Base-by-base conservation (phyloP, 2,797 vertebrate species). In the Xerus rutilus region DNA sequence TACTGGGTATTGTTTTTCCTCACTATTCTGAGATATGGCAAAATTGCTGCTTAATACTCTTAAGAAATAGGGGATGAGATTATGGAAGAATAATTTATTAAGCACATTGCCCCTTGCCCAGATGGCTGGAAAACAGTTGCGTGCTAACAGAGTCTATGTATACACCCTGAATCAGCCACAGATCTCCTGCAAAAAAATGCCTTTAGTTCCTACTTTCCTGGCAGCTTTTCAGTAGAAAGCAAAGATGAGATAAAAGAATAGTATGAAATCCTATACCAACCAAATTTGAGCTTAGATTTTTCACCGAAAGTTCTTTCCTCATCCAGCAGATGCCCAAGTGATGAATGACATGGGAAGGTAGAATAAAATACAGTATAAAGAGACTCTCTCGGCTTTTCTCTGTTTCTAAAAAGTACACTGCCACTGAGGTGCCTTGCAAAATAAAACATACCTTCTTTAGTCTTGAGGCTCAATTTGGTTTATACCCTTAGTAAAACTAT, bases 401-500 rank as follows among this genome's bases (percentile, higher is more conserved):
- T 14, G 21, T 65, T 95, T 89, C 74, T 81, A 84, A 65, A 82
- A 86, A 65, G 76, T 4, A 5, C 45, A 64, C 25, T 12, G 25
- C 74, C 1, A 0, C 83, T 64, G 83, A 88, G 62, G 54, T 83
- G 65, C 89, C 96, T 95, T 74, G 74, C 18, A 74, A 93, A 88
- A 82, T 54, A 74, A 92, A 96, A 65, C n/a, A 90, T 84, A 30
- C 9, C n/a, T 74, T 95, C 69, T 91, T 96, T 73, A 57, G 70
- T 82, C 72, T 73, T 14, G 45, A 91, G 67, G 47, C 32, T 89
- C 86, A 78, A 6, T 89, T 64, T 94, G 83, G 78, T 91, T 97
- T 96, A 90, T 79, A 93, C 65, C 52, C 54, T 94, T 91, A 95
- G 95, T 23, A 83, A 91, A 96, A 74, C 15, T 15, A 67, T 76